phyloP scores from a whole-genome alignment of 2,113 vertebrate genomes.

The Cephalopterus ornatus region DNA sequence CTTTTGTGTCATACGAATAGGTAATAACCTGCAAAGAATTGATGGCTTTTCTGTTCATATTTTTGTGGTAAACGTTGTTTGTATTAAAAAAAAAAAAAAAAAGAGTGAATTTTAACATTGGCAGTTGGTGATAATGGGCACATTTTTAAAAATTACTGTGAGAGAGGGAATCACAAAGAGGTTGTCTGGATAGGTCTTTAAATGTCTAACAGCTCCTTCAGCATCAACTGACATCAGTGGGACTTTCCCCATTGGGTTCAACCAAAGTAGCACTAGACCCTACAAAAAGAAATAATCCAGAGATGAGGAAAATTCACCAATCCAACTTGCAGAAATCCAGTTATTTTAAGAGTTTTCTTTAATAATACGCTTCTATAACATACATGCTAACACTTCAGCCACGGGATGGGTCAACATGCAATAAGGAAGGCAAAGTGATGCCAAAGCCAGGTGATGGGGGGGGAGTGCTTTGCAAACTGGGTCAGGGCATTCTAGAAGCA shows the following conservation, averaged over 20 bases:
- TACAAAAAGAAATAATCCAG: not conserved
- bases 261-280: not conserved
- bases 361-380: not conserved
- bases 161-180: not conserved
- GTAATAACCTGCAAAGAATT: slow-evolving; percentile 78
- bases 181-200: not conserved
- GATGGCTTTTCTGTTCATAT: slow-evolving; percentile 77
- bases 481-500: slow-evolving; percentile 18
- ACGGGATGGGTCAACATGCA: not conserved
- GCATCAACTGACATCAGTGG: not conserved
- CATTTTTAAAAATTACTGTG: not conserved
- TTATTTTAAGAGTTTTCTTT: not conserved
- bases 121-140: slow-evolving; percentile 63
- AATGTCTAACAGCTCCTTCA: not conserved
- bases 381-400: not conserved
- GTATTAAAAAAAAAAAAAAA: slow-evolving; percentile 47
- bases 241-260: not conserved
- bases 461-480: not conserved
- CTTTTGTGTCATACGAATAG: slow-evolving; percentile 77
- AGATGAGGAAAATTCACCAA: not conserved
- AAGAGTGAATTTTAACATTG: slow-evolving; percentile 71
- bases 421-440: not conserved
- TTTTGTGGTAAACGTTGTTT: slow-evolving; percentile 80
- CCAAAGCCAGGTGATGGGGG: not conserved
- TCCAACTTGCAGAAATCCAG: not conserved